Evolutionary conservation across 1,140 invertebrate species (phyloP), one percentile per base, ranked within the genome.

Genomic region (Brachionus rubens): DNA sequence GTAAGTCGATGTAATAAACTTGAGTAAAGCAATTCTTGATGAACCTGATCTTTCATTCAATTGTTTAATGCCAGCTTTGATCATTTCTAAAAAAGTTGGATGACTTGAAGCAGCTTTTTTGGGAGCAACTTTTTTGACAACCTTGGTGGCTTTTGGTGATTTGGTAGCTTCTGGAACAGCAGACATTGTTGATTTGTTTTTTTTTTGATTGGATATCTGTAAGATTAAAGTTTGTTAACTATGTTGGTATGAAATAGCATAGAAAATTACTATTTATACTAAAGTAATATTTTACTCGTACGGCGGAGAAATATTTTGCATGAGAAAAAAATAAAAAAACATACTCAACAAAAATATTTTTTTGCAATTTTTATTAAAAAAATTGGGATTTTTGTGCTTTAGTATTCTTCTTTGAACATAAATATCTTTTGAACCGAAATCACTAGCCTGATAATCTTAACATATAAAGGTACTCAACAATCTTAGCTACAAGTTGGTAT

Each of bases 21-120:
- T 77, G n/a, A 77, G 28, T 1, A 78, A 43, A 14, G 59, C 67
- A 33, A 30, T 21, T 56, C 76, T 28, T 5, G 75, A 77, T 12
- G 77, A 77, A n/a, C 77, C 77, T 16, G 33, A 26, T 21, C 75
- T 47, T 19, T 77, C 77, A 19, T 78, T 78, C 4, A 78, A 14
- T 7, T 48, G 24, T 10, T 56, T 47, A 14, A 78, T 50, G 4
- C 75, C 77, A 0, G 14, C 6, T 26, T 48, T 46, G 40, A 78
- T 77, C 77, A 78, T 77, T 9, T 72, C 72, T 1, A 33, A 24
- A 41, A 33, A 78, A 10, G 26, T 48, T 65, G 77, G 77, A 46
- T 78, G 77, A 46, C 48, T 70, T 19, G 65, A 48, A 36, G 41
- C n/a, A 10, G 9, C 14, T 2, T 40, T 33, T 48, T 48, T 48